Percentiles rank a stretch among this genome's conserved stretches.
Evolutionary conservation across 2,797 vertebrate species (phyloP).

Genomic region (Acrocephalus scirpaceus): DNA sequence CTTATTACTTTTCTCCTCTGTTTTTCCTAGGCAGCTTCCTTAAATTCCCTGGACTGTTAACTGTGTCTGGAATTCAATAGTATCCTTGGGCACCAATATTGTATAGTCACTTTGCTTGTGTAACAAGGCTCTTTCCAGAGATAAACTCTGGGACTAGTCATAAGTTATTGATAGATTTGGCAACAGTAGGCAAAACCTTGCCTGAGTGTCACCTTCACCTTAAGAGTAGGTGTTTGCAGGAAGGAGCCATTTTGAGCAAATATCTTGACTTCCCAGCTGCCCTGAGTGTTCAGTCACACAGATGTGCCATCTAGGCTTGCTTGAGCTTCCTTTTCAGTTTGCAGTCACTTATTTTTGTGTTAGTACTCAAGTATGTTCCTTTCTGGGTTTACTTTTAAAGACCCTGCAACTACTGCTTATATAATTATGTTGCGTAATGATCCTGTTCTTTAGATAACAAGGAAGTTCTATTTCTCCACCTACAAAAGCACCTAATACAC

Average conservation of each 20-base stretch:
- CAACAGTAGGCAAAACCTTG: neutral
- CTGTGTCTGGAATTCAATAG: neutral
- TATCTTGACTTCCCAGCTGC: neutral
- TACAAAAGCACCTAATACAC: neutral
- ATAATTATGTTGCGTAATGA: neutral
- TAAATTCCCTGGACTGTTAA: neutral
- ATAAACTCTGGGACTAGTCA: neutral
- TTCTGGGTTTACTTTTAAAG: neutral
- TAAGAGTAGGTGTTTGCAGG: neutral
- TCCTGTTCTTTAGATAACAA: neutral
- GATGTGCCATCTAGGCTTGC: neutral
- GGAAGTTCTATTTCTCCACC: neutral
- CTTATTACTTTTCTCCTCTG: neutral
- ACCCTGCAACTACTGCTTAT: neutral
- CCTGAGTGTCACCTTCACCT: neutral
- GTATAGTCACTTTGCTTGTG: neutral
- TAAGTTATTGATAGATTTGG: neutral
- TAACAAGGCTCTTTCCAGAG: neutral
- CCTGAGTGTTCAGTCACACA: neutral
- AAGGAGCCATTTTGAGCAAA: neutral
- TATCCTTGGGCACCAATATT: neutral
- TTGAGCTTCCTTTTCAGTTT: neutral
- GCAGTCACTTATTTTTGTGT: neutral
- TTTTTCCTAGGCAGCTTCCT: neutral
- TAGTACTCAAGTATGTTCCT: neutral